A percentile compares a stretch with the other conserved stretches of the same genome.
Conservation (phyloP, 2,113 vertebrate genomes). For the Atlantisia rogersi region DNA sequence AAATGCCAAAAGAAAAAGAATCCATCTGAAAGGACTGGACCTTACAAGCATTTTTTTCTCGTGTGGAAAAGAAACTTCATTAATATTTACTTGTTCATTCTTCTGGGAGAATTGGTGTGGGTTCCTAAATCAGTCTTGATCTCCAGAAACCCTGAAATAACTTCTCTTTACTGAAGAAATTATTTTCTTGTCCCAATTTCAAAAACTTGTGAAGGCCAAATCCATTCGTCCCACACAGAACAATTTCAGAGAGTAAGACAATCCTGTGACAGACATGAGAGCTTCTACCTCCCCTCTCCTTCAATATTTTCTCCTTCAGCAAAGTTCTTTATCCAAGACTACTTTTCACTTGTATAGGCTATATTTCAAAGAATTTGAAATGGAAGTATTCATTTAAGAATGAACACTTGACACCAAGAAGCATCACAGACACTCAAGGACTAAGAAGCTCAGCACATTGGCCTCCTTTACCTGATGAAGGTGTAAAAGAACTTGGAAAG, state of each 20-base stretch:
- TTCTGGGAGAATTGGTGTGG: background rate
- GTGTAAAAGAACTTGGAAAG: background rate
- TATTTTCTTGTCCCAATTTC: background rate
- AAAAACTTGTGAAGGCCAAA: background rate
- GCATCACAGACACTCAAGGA: background rate
- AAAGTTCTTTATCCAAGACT: background rate
- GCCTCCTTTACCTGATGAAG: background rate
- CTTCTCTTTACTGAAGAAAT: background rate
- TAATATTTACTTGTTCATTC: background rate
- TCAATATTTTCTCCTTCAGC: background rate
- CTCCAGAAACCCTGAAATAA: background rate
- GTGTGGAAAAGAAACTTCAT: background rate
- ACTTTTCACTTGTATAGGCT: background rate
- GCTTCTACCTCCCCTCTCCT: background rate
- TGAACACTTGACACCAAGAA: background rate
- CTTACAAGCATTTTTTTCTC: background rate
- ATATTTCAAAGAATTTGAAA: background rate
- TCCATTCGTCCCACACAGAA: background rate
- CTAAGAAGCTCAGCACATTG: background rate
- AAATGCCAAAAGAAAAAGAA: background rate
- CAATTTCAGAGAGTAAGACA: background rate
- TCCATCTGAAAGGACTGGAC: background rate
- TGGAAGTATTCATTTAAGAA: background rate
- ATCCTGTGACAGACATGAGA: background rate
- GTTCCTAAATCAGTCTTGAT: background rate